These are phyloP conservation scores for Drosophila murphyi DNA, from an alignment of 1,140 invertebrate genomes.

Conservation along the genomic window DNA sequence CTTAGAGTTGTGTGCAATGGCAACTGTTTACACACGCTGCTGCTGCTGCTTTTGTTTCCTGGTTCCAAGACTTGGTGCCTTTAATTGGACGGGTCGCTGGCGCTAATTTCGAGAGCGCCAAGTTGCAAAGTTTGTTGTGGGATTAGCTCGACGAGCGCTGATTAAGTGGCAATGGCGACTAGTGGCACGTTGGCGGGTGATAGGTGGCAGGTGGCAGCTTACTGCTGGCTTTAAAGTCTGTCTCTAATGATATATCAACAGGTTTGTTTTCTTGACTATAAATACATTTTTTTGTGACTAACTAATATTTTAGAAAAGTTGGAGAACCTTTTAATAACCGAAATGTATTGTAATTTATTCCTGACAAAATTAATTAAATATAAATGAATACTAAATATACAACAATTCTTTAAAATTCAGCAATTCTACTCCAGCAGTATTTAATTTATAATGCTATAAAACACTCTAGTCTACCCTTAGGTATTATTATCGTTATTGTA, in stretches of 20 bases:
- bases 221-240: neutral
- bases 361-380: too few species aligned
- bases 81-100: slow-evolving; percentile 69
- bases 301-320: too few species aligned
- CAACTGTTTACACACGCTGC: slow-evolving; percentile 66
- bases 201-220: neutral
- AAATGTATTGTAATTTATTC: too few species aligned
- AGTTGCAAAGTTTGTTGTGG: slow-evolving; percentile 44
- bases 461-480: too few species aligned
- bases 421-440: too few species aligned
- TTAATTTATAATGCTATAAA: too few species aligned
- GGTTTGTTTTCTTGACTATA: neutral
- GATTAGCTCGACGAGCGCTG: slow-evolving; percentile 29
- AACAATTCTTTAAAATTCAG: too few species aligned
- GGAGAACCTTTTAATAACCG: too few species aligned
- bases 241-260: slow-evolving; percentile 11
- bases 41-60: slow-evolving; percentile 35
- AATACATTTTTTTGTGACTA: too few species aligned
- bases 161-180: slow-evolving; percentile 22
- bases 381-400: too few species aligned
- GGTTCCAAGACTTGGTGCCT: slow-evolving; percentile 41
- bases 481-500: too few species aligned
- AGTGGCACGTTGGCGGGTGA: slow-evolving; percentile 1
- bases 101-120: slow-evolving; percentile 52
- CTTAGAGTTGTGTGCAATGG: slow-evolving; percentile 75